A percentile compares a stretch with the other conserved stretches of the same genome.
Evolutionary conservation across 37 sponge, comb jelly and placozoan genomes (phyloP).

Genomic region (Theonella swinhoei): DNA sequence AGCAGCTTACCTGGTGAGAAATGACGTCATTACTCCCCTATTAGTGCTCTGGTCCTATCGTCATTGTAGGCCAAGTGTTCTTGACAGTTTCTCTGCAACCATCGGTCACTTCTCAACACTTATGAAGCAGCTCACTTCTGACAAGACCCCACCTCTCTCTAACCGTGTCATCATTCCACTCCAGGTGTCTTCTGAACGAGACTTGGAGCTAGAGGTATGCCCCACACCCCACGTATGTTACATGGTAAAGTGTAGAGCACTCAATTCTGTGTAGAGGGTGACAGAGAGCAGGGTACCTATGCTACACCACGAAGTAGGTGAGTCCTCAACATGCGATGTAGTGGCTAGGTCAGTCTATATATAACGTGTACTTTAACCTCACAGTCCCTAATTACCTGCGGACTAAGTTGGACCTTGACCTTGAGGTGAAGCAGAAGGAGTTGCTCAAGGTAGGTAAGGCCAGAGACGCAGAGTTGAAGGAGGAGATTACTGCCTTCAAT

Average conservation of each 20-base stretch:
- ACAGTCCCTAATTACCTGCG: constrained; percentile 88
- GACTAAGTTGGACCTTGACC: constrained; percentile 84
- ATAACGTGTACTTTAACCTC: too few species aligned
- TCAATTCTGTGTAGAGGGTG: constrained; percentile 30
- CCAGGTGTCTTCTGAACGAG: constrained; percentile 62
- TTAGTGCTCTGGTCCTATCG: not conserved
- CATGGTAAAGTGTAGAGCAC: not conserved
- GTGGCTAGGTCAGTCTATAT: too few species aligned
- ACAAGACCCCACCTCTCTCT: constrained; percentile 69
- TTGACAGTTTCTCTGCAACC: constrained; percentile 78
- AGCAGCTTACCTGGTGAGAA: constrained; percentile 55
- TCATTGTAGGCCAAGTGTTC: constrained; percentile 69
- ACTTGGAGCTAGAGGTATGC: constrained; percentile 74
- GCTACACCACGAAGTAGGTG: constrained; percentile 87
- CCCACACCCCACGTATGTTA: constrained; percentile 4
- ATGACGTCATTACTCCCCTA: not conserved
- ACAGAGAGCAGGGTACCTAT: constrained; percentile 80
- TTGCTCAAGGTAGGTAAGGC: constrained; percentile 20
- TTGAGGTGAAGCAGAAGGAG: constrained; percentile 73
- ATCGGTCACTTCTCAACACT: constrained; percentile 72
- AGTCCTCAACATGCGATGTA: not conserved
- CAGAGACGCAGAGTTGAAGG: not conserved
- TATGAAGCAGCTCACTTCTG: constrained; percentile 72
- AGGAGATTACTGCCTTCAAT: constrained; percentile 47
- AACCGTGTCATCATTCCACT: constrained; percentile 68